Evolutionary conservation across 2,797 vertebrate genomes (phyloP).

Genomic region (Fundulus diaphanus): DNA sequence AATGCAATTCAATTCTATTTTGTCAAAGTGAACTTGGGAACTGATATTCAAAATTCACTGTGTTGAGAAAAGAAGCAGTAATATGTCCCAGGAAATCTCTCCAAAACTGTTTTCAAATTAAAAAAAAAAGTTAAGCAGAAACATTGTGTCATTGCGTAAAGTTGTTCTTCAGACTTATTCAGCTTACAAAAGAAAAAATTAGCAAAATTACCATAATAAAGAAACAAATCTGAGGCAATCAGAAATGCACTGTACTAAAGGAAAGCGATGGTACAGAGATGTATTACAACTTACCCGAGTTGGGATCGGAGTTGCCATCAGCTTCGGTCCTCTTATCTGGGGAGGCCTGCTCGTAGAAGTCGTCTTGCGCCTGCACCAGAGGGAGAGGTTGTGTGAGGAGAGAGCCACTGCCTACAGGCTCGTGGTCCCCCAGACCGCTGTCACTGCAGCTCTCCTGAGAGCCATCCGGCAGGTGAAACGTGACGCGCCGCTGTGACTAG

Average conservation of each 20-base stretch:
- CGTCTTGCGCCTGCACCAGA: constrained; percentile 99
- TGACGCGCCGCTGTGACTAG: constrained; percentile 99
- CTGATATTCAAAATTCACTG: constrained; percentile 10
- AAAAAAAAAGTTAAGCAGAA: constrained; percentile 2
- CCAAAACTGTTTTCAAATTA: constrained; percentile 15
- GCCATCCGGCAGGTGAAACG: constrained; percentile 99
- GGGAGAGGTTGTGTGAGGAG: constrained; percentile 99
- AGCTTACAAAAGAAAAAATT: constrained; percentile 17
- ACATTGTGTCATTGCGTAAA: no score
- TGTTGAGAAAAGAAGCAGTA: constrained; percentile 9
- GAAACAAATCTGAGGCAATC: constrained; percentile 6
- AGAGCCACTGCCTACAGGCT: constrained; percentile 95
- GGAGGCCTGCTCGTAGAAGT: constrained; percentile 98
- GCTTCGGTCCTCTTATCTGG: constrained; percentile 99
- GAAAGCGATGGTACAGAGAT: not conserved
- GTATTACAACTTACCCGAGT: constrained; percentile 90
- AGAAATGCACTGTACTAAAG: not conserved
- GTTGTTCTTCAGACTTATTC: constrained; percentile 11
- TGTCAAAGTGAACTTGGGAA: constrained; percentile 21
- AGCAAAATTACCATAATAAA: constrained; percentile 1
- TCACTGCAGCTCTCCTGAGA: constrained; percentile 99
- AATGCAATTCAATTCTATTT: constrained; percentile 36
- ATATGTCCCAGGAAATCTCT: constrained; percentile 3
- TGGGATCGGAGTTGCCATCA: constrained; percentile 98
- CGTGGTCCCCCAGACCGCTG: constrained; percentile 98